Conservation (phyloP, 2,888 invertebrate genomes). For the Polydrusus tereticollis region DNA sequence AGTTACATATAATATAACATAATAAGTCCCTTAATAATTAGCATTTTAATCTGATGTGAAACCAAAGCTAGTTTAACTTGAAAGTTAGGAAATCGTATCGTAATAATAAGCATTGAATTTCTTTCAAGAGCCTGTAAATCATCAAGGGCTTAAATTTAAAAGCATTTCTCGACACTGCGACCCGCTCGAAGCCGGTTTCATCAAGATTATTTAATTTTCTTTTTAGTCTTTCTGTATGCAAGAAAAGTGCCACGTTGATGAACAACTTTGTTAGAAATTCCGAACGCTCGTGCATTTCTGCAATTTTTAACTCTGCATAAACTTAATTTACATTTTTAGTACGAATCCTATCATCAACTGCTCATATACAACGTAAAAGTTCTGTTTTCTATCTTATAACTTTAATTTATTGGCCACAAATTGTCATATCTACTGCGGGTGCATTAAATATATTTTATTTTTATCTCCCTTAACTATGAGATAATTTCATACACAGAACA, state of each 20-base stretch:
- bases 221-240: slow-evolving; percentile 29
- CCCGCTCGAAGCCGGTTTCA: slow-evolving; percentile 18
- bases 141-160: not conserved
- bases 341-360: not conserved
- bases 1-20: too few relatives aligned
- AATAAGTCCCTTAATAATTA: too few relatives aligned
- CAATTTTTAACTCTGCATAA: slow-evolving; percentile 8
- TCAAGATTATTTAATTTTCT: slow-evolving; percentile 36
- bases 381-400: not conserved
- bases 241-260: slow-evolving; percentile 20
- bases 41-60: too few relatives aligned
- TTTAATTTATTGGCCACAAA: too few relatives aligned
- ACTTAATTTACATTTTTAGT: slow-evolving; percentile 5
- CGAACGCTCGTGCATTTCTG: not conserved
- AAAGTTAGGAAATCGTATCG: too few relatives aligned
- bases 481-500: too few relatives aligned
- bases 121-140: too few relatives aligned
- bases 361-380: not conserved
- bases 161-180: slow-evolving; percentile 2
- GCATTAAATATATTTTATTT: too few relatives aligned
- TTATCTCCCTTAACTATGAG: too few relatives aligned
- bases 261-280: slow-evolving; percentile 25
- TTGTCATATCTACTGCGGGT: too few relatives aligned
- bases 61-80: too few relatives aligned
- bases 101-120: not conserved